A percentile compares a stretch with the other conserved stretches of the same genome.
Conservation (phyloP, 2,797 vertebrate genomes). For the Microcaecilia unicolor region DNA sequence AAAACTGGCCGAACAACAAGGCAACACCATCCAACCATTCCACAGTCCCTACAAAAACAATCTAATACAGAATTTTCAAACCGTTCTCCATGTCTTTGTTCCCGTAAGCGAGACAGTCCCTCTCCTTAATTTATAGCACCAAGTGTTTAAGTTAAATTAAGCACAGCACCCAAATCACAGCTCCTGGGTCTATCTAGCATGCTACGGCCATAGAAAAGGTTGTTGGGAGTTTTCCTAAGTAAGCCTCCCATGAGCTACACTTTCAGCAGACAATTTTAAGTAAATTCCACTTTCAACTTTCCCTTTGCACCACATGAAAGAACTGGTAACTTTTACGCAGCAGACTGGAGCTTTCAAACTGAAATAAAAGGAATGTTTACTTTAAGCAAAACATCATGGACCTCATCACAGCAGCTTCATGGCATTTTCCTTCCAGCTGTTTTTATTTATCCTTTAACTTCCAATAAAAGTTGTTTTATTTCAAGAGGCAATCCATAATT, state of each 20-base stretch:
- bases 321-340: slow-evolving; percentile 29
- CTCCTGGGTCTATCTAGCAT: too few relatives aligned
- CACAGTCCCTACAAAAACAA: too few relatives aligned
- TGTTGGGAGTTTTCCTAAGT: slow-evolving; percentile 34
- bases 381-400: slow-evolving; percentile 45
- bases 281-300: slow-evolving; percentile 49
- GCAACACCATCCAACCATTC: too few relatives aligned
- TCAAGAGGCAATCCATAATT: slow-evolving; percentile 71
- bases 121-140: too few relatives aligned
- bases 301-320: slow-evolving; percentile 57
- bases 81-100: too few relatives aligned
- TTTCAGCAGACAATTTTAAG: slow-evolving; percentile 46
- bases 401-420: slow-evolving; percentile 27
- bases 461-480: slow-evolving; percentile 61
- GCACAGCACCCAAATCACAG: too few relatives aligned
- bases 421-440: slow-evolving; percentile 60
- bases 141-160: too few relatives aligned
- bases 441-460: slow-evolving; percentile 69
- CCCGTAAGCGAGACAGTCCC: too few relatives aligned
- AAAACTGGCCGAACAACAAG: too few relatives aligned
- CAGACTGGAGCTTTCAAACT: slow-evolving; percentile 33
- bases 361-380: slow-evolving; percentile 47
- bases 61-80: too few relatives aligned
- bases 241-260: slow-evolving; percentile 39
- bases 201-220: slow-evolving; percentile 30